Conservation (phyloP, 2,888 invertebrate genomes). For the Raillietiella orientalis region DNA sequence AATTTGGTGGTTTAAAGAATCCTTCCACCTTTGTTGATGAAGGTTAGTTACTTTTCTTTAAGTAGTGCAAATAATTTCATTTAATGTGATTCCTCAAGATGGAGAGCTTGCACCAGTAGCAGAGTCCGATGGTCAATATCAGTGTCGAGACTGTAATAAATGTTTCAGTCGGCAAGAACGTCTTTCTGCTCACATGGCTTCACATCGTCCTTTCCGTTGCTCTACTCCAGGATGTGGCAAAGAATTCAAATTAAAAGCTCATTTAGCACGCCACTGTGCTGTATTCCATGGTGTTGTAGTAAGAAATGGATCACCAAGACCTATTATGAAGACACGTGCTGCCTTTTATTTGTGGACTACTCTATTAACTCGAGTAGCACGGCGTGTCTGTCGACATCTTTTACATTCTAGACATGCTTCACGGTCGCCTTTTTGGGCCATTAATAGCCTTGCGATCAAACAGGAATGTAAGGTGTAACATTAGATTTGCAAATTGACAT, state of each 20-base stretch:
- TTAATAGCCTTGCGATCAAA: constrained; percentile 30
- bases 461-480: constrained; percentile 42
- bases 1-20: constrained; percentile 79
- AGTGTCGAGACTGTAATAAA: too few species aligned
- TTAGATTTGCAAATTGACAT: too few species aligned
- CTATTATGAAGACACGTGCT: constrained; percentile 87
- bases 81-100: too few species aligned
- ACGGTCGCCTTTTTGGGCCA: constrained; percentile 37
- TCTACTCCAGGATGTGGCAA: constrained; percentile 69
- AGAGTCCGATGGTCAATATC: too few species aligned
- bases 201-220: constrained; percentile 55
- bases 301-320: constrained; percentile 42
- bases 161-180: too few species aligned
- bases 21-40: constrained; percentile 15
- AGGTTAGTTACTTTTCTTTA: constrained; percentile 8
- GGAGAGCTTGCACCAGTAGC: too few species aligned
- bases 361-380: constrained; percentile 56
- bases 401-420: constrained; percentile 55
- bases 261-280: constrained; percentile 71
- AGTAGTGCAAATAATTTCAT: constrained; percentile 1
- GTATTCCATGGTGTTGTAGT: constrained; percentile 52
- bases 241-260: constrained; percentile 81
- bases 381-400: constrained; percentile 49
- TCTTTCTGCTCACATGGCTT: constrained; percentile 17
- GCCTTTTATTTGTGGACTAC: constrained; percentile 76